A percentile compares a stretch with the other conserved stretches of the same genome.
Conservation (phyloP, 2,888 invertebrate species). For the Portevinia maculata region DNA sequence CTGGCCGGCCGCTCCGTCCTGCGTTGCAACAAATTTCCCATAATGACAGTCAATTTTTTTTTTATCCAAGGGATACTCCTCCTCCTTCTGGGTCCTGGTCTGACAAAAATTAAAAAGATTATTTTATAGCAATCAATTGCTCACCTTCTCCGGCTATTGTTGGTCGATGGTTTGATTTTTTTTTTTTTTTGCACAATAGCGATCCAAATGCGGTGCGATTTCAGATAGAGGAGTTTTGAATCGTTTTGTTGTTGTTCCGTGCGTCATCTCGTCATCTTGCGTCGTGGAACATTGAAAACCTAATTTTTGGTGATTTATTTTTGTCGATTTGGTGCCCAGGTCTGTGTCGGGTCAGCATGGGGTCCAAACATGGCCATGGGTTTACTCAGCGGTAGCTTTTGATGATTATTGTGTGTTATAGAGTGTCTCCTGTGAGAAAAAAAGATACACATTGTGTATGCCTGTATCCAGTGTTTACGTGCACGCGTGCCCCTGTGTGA, state of each 20-base stretch:
- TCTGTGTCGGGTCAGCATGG: constrained; percentile 60
- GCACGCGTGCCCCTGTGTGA: constrained; percentile 60
- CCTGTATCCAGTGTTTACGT: constrained; percentile 54
- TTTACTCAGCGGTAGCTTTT: constrained; percentile 71
- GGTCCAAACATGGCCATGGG: constrained; percentile 61
- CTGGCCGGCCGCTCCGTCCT: constrained; percentile 3
- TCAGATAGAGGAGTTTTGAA: constrained; percentile 46
- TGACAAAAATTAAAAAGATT: constrained; percentile 68
- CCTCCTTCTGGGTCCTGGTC: constrained; percentile 21
- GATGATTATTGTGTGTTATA: constrained; percentile 70
- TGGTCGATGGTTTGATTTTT: constrained; percentile 1
- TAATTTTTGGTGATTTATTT: constrained; percentile 72
- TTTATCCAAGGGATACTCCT: constrained; percentile 28
- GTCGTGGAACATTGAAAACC: constrained; percentile 65
- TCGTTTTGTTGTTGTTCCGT: constrained; percentile 55
- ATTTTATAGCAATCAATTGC: constrained; percentile 73
- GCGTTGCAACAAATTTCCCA: constrained; percentile 68
- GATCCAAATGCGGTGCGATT: constrained; percentile 65
- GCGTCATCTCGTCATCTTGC: constrained; percentile 68
- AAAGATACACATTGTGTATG: constrained; percentile 31
- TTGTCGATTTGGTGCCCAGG: constrained; percentile 62
- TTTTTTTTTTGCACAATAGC: constrained; percentile 61
- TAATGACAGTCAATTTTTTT: constrained; percentile 66
- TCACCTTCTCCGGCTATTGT: constrained; percentile 59
- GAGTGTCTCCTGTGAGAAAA: constrained; percentile 52